These are phyloP conservation scores for Hydra vulgaris DNA, from an alignment of 30 jellyfish, hydroid and myxozoan species.

Conservation along the genomic window DNA sequence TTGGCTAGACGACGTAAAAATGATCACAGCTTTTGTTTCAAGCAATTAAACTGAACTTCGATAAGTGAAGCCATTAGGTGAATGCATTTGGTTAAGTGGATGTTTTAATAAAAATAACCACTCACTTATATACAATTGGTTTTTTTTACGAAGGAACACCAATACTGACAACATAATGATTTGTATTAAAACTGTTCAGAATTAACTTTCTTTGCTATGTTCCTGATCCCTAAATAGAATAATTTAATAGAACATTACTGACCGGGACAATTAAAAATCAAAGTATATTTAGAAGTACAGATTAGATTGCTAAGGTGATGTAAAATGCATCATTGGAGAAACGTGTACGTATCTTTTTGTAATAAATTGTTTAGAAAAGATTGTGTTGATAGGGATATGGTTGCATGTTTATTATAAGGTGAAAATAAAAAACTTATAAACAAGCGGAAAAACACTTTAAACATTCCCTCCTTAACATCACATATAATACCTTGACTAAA, in stretches of 20 bases:
- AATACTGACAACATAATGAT: neutral
- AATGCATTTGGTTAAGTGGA: neutral
- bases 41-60: neutral
- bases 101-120: neutral
- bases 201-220: neutral
- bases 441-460: neutral
- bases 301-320: too few species aligned
- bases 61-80: too few species aligned
- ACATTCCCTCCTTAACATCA: neutral
- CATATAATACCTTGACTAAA: constrained; percentile 3
- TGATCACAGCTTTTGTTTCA: neutral
- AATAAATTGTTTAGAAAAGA: too few species aligned
- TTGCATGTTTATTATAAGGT: neutral
- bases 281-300: too few species aligned
- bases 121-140: neutral
- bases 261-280: too few species aligned
- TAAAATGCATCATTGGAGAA: too few species aligned
- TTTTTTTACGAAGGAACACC: neutral
- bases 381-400: too few species aligned
- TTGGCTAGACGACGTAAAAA: neutral
- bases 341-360: too few species aligned
- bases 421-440: neutral
- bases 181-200: neutral
- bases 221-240: neutral
- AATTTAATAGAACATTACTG: neutral